phyloP scores from a whole-genome alignment of 2,113 vertebrate genomes.

The Catharus fuscescens region DNA sequence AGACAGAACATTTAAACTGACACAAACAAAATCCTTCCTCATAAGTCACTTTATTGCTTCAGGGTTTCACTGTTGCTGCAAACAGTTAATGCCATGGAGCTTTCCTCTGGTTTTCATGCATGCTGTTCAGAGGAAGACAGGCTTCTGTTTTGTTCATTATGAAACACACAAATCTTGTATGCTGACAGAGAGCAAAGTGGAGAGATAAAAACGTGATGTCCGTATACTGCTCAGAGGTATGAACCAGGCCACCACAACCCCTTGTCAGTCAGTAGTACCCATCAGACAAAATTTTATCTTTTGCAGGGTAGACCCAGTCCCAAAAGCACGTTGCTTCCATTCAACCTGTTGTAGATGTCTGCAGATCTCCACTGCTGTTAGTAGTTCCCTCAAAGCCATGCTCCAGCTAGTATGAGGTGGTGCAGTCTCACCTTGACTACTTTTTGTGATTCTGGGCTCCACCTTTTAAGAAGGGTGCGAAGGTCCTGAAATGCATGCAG shows the following conservation, averaged over 20 bases:
- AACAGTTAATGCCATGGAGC: background rate
- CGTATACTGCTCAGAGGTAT: background rate
- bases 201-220: background rate
- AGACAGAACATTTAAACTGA: background rate
- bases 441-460: background rate
- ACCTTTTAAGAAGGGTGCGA: background rate
- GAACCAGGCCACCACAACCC: background rate
- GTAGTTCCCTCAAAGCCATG: background rate
- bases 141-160: background rate
- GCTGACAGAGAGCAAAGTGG: background rate
- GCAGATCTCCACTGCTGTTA: background rate
- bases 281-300: background rate
- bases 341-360: background rate
- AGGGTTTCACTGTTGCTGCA: background rate
- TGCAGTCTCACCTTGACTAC: background rate
- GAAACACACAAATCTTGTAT: background rate
- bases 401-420: background rate
- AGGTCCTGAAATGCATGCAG: background rate
- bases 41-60: background rate
- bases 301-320: background rate
- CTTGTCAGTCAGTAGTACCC: background rate
- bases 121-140: background rate
- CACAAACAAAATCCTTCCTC: background rate
- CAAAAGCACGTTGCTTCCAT: background rate
- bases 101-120: background rate